phyloP scores from a whole-genome alignment of 2,113 vertebrate genomes.

The Syrrhaptes paradoxus region DNA sequence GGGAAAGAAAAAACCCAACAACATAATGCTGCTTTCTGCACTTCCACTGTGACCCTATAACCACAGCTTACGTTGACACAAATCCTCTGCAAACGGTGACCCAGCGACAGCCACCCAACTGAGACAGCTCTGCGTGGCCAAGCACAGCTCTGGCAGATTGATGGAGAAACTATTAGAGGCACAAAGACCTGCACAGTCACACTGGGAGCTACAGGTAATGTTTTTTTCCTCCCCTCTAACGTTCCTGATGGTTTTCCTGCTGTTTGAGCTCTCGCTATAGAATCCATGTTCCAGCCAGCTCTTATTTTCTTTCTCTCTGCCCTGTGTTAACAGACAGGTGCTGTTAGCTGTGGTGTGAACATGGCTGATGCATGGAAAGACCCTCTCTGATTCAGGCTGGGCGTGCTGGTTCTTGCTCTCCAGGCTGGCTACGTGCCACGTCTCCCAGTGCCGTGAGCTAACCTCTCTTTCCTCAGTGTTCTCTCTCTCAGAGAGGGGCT shows the following conservation, averaged over 20 bases:
- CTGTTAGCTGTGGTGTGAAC: not conserved
- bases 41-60: not conserved
- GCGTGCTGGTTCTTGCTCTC: not conserved
- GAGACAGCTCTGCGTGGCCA: not conserved
- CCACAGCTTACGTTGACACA: not conserved
- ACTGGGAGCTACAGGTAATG: not conserved
- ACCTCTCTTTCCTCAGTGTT: not conserved
- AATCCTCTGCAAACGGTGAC: not conserved
- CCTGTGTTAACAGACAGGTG: not conserved
- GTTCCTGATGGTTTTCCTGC: not conserved
- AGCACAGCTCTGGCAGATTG: not conserved
- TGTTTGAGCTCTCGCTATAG: not conserved
- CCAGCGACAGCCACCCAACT: not conserved
- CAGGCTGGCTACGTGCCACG: not conserved
- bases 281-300: not conserved
- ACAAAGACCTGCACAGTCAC: not conserved
- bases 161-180: not conserved
- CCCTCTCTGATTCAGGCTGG: not conserved
- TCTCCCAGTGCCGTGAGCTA: not conserved
- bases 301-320: not conserved
- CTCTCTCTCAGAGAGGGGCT: not conserved
- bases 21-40: not conserved
- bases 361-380: not conserved
- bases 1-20: not conserved
- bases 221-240: not conserved